A percentile compares a stretch with the other conserved stretches of the same genome.
These are phyloP conservation scores for Crossocerus cetratus DNA, from an alignment of 2,888 invertebrate genomes.

Conservation along the genomic window DNA sequence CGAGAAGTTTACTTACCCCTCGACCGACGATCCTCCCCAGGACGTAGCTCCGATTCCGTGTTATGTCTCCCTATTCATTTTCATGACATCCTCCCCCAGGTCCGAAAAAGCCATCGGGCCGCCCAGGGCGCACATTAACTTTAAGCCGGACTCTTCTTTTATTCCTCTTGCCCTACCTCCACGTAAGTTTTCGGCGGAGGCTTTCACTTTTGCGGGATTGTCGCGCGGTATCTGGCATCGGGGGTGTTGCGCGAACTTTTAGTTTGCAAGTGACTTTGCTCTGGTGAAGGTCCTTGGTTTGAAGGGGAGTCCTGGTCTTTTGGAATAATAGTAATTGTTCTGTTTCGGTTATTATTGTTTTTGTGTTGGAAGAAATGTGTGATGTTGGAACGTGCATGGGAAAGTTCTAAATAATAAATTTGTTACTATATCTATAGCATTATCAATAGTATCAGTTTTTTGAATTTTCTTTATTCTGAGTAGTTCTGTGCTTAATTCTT, in stretches of 20 bases:
- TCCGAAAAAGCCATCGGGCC: neutral
- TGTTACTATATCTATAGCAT: no score
- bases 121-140: neutral
- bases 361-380: no score
- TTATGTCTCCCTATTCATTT: neutral
- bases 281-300: no score
- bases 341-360: no score
- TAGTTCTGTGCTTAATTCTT: no score
- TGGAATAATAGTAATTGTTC: no score
- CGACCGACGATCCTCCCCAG: neutral
- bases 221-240: neutral
- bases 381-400: no score
- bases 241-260: neutral
- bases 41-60: neutral
- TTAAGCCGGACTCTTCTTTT: neutral
- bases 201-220: neutral
- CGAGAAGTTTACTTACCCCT: slow-evolving; percentile 58
- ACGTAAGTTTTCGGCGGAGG: neutral
- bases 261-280: no score
- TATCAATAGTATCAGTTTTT: no score
- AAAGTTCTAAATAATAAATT: no score
- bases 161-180: neutral
- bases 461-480: no score
- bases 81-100: neutral
- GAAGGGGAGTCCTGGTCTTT: no score